Evolutionary conservation across 1,140 invertebrate genomes (phyloP).

Genomic region (Eumaeus atala): DNA sequence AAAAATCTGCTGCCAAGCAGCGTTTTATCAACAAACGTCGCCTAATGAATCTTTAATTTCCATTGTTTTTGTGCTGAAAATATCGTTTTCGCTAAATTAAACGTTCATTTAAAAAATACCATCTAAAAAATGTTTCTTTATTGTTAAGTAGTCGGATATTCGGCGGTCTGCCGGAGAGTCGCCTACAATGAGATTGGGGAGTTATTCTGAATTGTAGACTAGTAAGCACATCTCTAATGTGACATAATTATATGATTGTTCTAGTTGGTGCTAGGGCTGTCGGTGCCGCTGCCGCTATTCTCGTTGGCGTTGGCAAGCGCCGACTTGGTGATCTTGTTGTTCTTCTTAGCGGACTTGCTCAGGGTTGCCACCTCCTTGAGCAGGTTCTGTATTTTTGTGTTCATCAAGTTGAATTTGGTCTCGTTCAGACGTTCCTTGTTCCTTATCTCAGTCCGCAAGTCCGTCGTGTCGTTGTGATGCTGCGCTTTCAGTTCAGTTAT

Average conservation of each 20-base stretch:
- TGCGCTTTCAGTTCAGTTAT: conserved; percentile 95
- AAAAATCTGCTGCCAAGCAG: too few species aligned
- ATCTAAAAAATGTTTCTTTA: too few species aligned
- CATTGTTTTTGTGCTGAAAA: too few species aligned
- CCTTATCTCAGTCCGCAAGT: conserved; percentile 89
- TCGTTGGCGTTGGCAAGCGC: conserved; percentile 70
- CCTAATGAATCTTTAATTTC: too few species aligned
- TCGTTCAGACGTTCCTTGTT: conserved; percentile 86
- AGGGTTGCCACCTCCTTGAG: conserved; percentile 90
- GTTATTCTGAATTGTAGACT: too few species aligned
- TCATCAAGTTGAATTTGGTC: conserved; percentile 85
- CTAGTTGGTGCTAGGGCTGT: conserved; percentile 79
- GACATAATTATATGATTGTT: conserved; percentile 27
- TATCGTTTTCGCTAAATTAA: too few species aligned
- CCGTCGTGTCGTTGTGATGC: conserved; percentile 90
- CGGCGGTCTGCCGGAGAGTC: too few species aligned
- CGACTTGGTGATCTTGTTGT: conserved; percentile 57
- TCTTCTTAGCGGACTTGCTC: conserved; percentile 85
- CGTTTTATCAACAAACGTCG: too few species aligned
- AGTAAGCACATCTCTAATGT: neutral
- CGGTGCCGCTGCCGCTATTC: conserved; percentile 84
- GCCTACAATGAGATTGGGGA: too few species aligned
- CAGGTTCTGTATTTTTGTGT: conserved; percentile 83
- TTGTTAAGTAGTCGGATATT: too few species aligned
- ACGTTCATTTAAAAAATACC: too few species aligned